phyloP scores from a whole-genome alignment of 2,797 vertebrate species.

The Ctenosaura bakeri region DNA sequence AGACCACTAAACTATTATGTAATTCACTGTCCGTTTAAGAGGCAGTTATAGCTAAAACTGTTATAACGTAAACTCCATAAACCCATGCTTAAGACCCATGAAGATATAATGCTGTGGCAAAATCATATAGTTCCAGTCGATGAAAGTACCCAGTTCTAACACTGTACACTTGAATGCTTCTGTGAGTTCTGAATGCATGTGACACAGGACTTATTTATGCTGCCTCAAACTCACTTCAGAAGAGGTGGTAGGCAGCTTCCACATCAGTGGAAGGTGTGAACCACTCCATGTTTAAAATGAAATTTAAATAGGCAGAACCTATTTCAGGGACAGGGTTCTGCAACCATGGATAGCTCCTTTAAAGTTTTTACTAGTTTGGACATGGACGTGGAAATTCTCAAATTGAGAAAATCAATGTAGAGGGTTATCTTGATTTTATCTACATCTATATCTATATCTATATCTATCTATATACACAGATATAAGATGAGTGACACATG shows the following conservation, averaged over 20 bases:
- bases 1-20: not conserved
- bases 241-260: too few species aligned
- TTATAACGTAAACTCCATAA: constrained; percentile 5
- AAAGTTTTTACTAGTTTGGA: too few species aligned
- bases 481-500: too few species aligned
- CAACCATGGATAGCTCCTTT: too few species aligned
- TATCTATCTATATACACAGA: too few species aligned
- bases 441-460: not conserved
- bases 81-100: not conserved
- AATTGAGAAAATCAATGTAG: not conserved
- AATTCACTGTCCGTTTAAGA: not conserved
- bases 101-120: not conserved
- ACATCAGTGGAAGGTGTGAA: too few species aligned
- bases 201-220: not conserved
- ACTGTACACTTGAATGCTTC: not conserved
- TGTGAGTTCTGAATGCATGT: not conserved
- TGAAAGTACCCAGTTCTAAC: not conserved
- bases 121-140: not conserved
- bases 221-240: not conserved
- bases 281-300: too few species aligned
- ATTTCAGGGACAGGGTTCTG: too few species aligned
- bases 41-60: not conserved
- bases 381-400: too few species aligned
- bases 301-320: too few species aligned
- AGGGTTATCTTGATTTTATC: too few species aligned